Base-by-base conservation (phyloP, 2,888 invertebrate genomes). In the Embidobia sp. region DNA sequence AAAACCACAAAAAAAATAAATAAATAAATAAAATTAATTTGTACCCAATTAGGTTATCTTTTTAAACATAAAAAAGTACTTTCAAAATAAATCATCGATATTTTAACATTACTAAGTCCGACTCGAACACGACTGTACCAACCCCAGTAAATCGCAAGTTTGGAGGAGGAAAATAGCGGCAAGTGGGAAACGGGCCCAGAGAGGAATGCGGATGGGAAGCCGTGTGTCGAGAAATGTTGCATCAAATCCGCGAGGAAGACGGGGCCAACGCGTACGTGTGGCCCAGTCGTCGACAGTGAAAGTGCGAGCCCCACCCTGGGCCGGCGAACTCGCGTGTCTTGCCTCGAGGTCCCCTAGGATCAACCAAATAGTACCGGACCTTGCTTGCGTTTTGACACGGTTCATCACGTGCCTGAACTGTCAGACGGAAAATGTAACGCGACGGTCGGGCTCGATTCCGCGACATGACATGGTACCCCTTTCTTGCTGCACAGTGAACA, bases 241-340 rank as follows among this genome's bases (percentile, higher is more conserved):
- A 59, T 59, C 59, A 61, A 70, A 70, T 55, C 27, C 55, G 46
- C 53, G 49, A 29, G 27, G 49, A 55, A 66, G 53, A 66, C 63
- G 33, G 66, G 53, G 46, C 59, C 66, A 67, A 59, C 51, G 27
- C 22, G 48, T 63, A 40, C 27, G 13, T 42, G 57, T 59, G 42
- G n/a, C 19, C 44, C 29, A 29, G 31, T 13, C 18, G 15, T 35
- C 18, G 35, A 48, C 31, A 77, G 77, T 77, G 77, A 77, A 77
- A 77, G 77, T 77, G 73, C 35, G 44, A 64, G 72, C 77, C 77
- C 77, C 77, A 77, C 77, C 73, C 49, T 63, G 63, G 59, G 40
- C 51, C 55, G 57, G 37, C 67, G 53, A 64, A 72, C 67, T 67
- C 55, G 66, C 46, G 61, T 64, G 53, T 42, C 69, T 48, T 31